Base-by-base conservation (phyloP, 2,888 invertebrate genomes). In the Caenorhabditis drosophilae region DNA sequence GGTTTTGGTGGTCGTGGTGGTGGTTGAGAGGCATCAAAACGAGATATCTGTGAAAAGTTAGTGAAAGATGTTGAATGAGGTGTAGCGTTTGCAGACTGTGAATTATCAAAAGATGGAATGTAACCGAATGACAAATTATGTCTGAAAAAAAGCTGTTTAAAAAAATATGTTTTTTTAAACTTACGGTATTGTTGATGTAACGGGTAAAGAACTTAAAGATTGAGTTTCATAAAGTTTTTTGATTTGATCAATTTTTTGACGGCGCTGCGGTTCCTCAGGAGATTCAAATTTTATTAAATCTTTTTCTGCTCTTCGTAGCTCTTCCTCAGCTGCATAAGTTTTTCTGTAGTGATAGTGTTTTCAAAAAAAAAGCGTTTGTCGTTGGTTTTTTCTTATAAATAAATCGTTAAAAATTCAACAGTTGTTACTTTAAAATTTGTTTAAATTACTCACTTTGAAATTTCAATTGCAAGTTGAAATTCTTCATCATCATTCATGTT, bases 241-340 rank as follows among this genome's bases (percentile, higher is more conserved):
- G 40, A 79, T 77, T 20, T 70, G 53, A 26, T 58, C 61, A 45
- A 69, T 73, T 35, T 67, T 70, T 36, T 52, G 52, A 31, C 57
- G 57, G 34, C 71, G 48, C 44, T 73, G 63, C 4, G 66, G 51
- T 23, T 70, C 73, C 26, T 63, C 71, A 15, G 77, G 72, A 18
- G 50, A 61, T 36, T 68, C 67, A 34, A 71, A 70, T 20, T 63
- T 54, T 36, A 73, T 70, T 40, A 73, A 35, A 38, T 73, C 70
- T 22, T 16, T 44, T 12, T 61, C 68, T 18, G 35, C 36, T 9
- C 52, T n/a, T n/a, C 68, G 35, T 20, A 35, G 35, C 11, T 49
- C 41, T 40, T 62, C 53, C 41, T 74, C 74, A 40, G 70, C 68
- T 36, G 52, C 59, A 41, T 48, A 72, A 12, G 70, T 67, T 51